A percentile compares a stretch with the other conserved stretches of the same genome.
Conservation (phyloP, 2,797 vertebrate species). For the Pseudomugil gertrudae region DNA sequence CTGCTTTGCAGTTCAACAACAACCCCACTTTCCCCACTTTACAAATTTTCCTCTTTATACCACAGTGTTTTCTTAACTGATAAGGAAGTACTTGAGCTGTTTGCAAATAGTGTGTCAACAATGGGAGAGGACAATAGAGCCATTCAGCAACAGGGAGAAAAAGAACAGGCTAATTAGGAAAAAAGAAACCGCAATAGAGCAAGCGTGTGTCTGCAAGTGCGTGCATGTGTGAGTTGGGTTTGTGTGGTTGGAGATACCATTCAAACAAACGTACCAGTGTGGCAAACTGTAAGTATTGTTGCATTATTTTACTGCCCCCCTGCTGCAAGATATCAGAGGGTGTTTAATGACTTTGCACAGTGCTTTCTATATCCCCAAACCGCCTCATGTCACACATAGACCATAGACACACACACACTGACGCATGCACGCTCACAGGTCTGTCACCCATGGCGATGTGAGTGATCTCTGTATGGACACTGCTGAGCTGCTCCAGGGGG, state of each 20-base stretch:
- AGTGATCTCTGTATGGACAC: slow-evolving; percentile 74
- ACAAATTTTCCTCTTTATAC: slow-evolving; percentile 34
- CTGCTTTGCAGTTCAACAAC: slow-evolving; percentile 17
- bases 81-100: slow-evolving; percentile 64
- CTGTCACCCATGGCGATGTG: slow-evolving; percentile 75
- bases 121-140: slow-evolving; percentile 49
- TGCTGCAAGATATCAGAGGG: slow-evolving; percentile 59
- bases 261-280: slow-evolving; percentile 42
- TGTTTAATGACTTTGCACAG: slow-evolving; percentile 73
- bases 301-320: slow-evolving; percentile 51
- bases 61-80: slow-evolving; percentile 57
- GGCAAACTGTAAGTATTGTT: slow-evolving; percentile 58
- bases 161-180: slow-evolving; percentile 31
- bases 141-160: slow-evolving; percentile 40
- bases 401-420: slow-evolving; percentile 48
- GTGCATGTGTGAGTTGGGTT: slow-evolving; percentile 21
- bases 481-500: slow-evolving; percentile 69
- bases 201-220: slow-evolving; percentile 4
- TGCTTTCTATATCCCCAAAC: slow-evolving; percentile 32
- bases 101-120: slow-evolving; percentile 59
- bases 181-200: slow-evolving; percentile 12
- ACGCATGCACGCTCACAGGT: slow-evolving; percentile 49
- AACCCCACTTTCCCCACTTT: not conserved
- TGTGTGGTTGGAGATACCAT: slow-evolving; percentile 14
- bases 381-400: slow-evolving; percentile 15